Evolutionary conservation across 2,113 vertebrate genomes (phyloP).

Genomic region (Tor tambroides): DNA sequence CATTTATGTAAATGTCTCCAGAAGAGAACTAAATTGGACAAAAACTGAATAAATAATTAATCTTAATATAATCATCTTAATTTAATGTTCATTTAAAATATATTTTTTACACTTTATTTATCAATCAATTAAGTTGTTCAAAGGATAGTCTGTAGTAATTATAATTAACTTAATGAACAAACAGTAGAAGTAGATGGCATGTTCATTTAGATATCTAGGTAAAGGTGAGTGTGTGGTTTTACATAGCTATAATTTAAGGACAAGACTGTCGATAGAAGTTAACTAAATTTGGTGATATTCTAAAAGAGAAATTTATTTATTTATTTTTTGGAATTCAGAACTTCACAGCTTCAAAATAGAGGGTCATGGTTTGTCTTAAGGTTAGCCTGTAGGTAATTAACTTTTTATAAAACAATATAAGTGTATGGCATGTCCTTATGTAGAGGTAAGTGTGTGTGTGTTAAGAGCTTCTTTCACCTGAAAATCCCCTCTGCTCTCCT

Average conservation of each 20-base stretch:
- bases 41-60: background rate
- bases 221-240: background rate
- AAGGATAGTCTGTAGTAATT: too few relatives aligned
- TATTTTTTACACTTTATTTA: too few relatives aligned
- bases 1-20: background rate
- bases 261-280: background rate
- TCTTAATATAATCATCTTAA: too few relatives aligned
- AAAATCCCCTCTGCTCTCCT: constrained; percentile 30
- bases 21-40: background rate
- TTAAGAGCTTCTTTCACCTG: constrained; percentile 47
- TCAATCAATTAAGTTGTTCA: too few relatives aligned
- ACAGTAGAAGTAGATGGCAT: background rate
- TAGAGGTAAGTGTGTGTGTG: constrained; percentile 5
- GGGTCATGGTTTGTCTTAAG: background rate
- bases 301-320: too few relatives aligned
- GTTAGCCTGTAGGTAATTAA: background rate
- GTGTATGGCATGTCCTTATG: background rate
- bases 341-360: background rate
- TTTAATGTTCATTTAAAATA: too few relatives aligned
- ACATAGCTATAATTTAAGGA: background rate
- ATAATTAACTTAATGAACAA: background rate
- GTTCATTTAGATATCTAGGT: too few relatives aligned
- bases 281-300: background rate
- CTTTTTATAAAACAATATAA: background rate
- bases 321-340: background rate